Evolutionary conservation across 92 coral and sea anemone species (phyloP).

Genomic region (Porites rus): DNA sequence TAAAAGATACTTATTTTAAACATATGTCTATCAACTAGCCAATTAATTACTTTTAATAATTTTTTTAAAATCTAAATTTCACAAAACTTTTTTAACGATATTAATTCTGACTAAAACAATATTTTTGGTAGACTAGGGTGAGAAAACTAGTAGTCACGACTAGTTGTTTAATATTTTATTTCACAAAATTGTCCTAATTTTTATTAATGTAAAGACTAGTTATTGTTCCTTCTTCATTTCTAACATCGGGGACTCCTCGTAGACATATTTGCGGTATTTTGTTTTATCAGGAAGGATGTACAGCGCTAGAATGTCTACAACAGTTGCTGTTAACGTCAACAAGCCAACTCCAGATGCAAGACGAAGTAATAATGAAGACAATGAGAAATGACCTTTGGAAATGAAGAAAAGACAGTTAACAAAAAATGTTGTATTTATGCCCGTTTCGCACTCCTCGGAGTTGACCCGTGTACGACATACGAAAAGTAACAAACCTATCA

Average conservation of each 20-base stretch:
- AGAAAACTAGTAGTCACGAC: too few species aligned
- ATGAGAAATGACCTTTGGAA: conserved; percentile 82
- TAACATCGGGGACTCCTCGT: conserved; percentile 61
- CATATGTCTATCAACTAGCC: too few species aligned
- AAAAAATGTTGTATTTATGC: background rate
- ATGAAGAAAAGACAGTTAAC: background rate
- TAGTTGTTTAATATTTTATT: too few species aligned
- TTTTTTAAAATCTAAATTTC: too few species aligned
- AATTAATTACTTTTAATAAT: too few species aligned
- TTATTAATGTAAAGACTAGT: background rate
- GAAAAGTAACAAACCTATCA: too few species aligned
- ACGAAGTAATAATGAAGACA: conserved; percentile 78
- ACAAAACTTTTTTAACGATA: too few species aligned
- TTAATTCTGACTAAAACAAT: too few species aligned
- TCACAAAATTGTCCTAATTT: too few species aligned
- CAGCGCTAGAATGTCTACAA: conserved; percentile 86
- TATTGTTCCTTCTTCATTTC: conserved; percentile 27
- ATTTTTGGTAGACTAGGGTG: too few species aligned
- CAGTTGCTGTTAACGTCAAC: conserved; percentile 92
- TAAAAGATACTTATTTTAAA: too few species aligned
- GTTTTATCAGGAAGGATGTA: conserved; percentile 88
- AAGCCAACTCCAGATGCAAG: conserved; percentile 94
- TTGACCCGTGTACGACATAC: too few species aligned
- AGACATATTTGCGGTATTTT: conserved; percentile 80
- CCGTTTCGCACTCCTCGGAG: background rate